These are phyloP conservation scores for Nomada flava DNA, from an alignment of 2,888 invertebrate species.

Conservation along the genomic window DNA sequence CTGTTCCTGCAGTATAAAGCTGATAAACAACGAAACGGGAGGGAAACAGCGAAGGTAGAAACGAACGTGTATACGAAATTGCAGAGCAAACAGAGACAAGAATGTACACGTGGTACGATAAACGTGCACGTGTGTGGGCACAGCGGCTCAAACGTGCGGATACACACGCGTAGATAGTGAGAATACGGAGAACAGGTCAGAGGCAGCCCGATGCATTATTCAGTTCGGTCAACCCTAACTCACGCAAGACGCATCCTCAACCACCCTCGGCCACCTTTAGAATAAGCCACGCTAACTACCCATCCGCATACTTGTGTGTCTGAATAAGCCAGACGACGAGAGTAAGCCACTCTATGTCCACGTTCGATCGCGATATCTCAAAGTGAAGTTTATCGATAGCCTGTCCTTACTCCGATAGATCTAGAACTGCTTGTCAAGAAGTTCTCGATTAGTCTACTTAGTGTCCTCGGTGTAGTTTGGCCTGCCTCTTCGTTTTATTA, in stretches of 20 bases:
- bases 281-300: slow-evolving; percentile 62
- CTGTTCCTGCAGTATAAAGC: slow-evolving; percentile 27
- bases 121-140: slow-evolving; percentile 56
- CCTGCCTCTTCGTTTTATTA: not conserved
- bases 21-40: not conserved
- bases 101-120: slow-evolving; percentile 68
- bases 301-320: slow-evolving; percentile 32
- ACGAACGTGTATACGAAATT: slow-evolving; percentile 76
- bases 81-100: slow-evolving; percentile 77
- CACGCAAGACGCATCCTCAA: slow-evolving; percentile 79
- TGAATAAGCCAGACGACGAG: slow-evolving; percentile 16
- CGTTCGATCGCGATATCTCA: slow-evolving; percentile 34
- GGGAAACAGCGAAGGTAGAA: slow-evolving; percentile 58
- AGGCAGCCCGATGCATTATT: slow-evolving; percentile 80
- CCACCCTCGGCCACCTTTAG: slow-evolving; percentile 66
- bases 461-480: not conserved
- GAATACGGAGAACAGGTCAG: slow-evolving; percentile 74
- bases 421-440: slow-evolving; percentile 68
- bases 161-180: slow-evolving; percentile 64
- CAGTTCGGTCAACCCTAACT: slow-evolving; percentile 79
- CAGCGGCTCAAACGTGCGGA: slow-evolving; percentile 50
- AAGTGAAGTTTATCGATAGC: slow-evolving; percentile 57
- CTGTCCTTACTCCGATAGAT: slow-evolving; percentile 72
- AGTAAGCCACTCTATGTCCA: slow-evolving; percentile 45
- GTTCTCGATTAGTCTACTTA: slow-evolving; percentile 38